Conservation (phyloP, 2,888 invertebrate genomes). For the Cephus sareptanus region DNA sequence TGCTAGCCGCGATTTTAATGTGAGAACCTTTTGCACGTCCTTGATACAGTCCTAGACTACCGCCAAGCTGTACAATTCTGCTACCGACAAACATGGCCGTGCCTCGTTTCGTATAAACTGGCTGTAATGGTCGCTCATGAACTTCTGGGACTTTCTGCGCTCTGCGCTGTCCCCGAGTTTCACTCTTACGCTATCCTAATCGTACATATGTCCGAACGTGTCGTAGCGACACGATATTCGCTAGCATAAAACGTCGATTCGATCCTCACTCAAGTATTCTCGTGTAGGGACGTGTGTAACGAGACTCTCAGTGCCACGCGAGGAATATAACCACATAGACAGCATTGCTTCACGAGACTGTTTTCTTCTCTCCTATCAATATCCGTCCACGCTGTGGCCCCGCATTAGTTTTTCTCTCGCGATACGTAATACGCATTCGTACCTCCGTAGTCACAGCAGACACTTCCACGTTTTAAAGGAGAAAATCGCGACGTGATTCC, state of each 20-base stretch:
- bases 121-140: not conserved
- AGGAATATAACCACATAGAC: not conserved
- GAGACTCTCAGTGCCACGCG: not conserved
- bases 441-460: not conserved
- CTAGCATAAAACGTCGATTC: not conserved
- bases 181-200: not conserved
- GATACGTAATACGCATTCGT: not conserved
- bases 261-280: not conserved
- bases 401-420: not conserved
- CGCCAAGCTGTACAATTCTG: not conserved
- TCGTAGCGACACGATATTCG: not conserved
- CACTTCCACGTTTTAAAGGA: not conserved
- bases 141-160: not conserved
- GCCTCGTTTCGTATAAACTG: not conserved
- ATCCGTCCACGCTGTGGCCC: not conserved
- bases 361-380: not conserved
- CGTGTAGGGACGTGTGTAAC: not conserved
- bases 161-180: not conserved
- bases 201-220: not conserved
- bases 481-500: not conserved
- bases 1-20: not conserved
- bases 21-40: not conserved
- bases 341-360: not conserved
- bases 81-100: not conserved
- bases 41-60: not conserved